These are phyloP conservation scores for Euglossa dilemma DNA, from an alignment of 1,140 invertebrate genomes.

Conservation along the genomic window DNA sequence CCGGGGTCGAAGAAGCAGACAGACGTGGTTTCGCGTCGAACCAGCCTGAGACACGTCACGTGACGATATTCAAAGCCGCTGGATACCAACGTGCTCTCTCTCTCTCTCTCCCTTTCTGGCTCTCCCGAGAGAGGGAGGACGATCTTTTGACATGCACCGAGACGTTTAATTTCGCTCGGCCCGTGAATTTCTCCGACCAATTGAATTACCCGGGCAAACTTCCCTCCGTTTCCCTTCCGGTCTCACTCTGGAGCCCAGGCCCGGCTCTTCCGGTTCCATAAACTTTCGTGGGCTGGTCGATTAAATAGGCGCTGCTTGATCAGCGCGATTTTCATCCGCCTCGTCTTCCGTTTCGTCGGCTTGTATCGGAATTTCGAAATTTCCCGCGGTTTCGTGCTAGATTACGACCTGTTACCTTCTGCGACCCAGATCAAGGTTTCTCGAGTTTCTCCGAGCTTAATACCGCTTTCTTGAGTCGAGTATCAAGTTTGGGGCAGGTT, in stretches of 20 bases:
- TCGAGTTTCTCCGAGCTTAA: too few relatives aligned
- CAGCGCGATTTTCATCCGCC: not conserved
- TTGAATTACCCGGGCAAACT: constrained; percentile 53
- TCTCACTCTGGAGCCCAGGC: not conserved
- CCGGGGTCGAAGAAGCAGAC: constrained; percentile 10
- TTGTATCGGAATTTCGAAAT: not conserved
- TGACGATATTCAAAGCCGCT: constrained; percentile 40
- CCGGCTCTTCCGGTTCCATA: constrained; percentile 12
- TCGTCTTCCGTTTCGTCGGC: not conserved
- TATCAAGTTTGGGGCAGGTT: too few relatives aligned
- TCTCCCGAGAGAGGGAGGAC: not conserved
- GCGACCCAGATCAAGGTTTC: too few relatives aligned
- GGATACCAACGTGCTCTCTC: not conserved
- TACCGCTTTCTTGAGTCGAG: too few relatives aligned
- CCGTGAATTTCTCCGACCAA: constrained; percentile 39
- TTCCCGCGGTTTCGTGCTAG: too few relatives aligned
- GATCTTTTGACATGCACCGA: constrained; percentile 57
- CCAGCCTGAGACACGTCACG: constrained; percentile 43
- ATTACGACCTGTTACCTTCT: too few relatives aligned
- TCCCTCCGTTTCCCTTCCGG: not conserved
- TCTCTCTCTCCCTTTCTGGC: constrained; percentile 1
- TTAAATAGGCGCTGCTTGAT: not conserved
- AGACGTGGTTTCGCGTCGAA: constrained; percentile 61
- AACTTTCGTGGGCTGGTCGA: constrained; percentile 15
- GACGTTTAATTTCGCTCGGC: constrained; percentile 53